phyloP scores from a whole-genome alignment of 2,888 invertebrate species.

The Slavum lentiscoides region DNA sequence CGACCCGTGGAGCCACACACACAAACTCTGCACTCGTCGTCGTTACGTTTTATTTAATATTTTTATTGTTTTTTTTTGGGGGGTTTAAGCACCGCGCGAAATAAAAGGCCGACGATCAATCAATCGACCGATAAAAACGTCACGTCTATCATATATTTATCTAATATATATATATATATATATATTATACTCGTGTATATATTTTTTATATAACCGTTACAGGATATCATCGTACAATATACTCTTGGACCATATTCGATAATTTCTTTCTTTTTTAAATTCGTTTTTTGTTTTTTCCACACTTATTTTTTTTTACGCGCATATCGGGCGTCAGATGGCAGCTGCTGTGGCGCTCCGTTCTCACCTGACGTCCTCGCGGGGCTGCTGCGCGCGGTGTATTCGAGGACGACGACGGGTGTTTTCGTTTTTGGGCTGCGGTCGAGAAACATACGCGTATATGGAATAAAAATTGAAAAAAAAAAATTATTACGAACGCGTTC shows the following conservation, averaged over 20 bases:
- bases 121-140: conserved; percentile 38
- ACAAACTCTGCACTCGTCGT: too few species aligned
- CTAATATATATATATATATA: background rate
- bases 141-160: background rate
- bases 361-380: too few species aligned
- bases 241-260: background rate
- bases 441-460: too few species aligned
- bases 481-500: too few species aligned
- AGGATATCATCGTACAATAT: too few species aligned
- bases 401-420: background rate
- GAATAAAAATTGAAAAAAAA: too few species aligned
- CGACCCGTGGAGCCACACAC: background rate
- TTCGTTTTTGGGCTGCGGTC: background rate
- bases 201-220: too few species aligned
- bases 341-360: background rate
- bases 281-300: background rate
- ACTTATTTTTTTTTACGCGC: background rate
- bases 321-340: background rate
- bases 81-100: too few species aligned
- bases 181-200: too few species aligned
- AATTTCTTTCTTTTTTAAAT: conserved; percentile 2
- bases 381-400: too few species aligned
- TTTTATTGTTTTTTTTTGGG: too few species aligned
- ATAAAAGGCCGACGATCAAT: conserved; percentile 25
- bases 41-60: background rate